Base-by-base conservation (phyloP, 2,113 vertebrate species). In the Thamnaconus septentrionalis region DNA sequence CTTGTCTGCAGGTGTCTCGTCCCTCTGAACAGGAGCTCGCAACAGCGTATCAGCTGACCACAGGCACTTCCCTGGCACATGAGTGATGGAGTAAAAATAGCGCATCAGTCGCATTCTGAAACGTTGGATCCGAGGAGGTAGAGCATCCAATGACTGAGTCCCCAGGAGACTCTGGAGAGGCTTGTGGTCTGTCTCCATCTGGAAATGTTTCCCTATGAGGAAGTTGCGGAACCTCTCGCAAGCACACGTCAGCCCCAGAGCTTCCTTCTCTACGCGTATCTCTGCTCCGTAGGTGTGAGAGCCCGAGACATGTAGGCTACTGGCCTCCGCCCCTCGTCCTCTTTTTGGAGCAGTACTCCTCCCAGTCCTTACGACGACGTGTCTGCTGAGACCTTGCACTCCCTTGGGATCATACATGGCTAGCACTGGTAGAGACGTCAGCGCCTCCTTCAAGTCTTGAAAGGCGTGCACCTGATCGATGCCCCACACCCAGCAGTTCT, bases 371-470 rank as follows among this genome's bases (percentile, higher is more conserved):
- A 61, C 0, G 64, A 72, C 4, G 46, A 78, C n/a, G 60, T 50
- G 53, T 79, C 54, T 0, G 46, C 76, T 56, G 54, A 60, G 1
- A 61, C 60, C 51, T 76, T 73, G 3, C 8, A 40, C 3, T 82
- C 66, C 49, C 47, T 77, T 69, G n/a, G 64, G 55, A 53, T 80
- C 18, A 8, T 72, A 74, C 46, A 78, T 45, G 1, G 6, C 5
- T 0, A 73, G 54, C 5, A 73, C 62, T 0, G 39, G 69, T 1
- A 58, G 5, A 8, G 52, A 68, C 0, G 59, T 50, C 6, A 69
- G 52, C 3, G 61, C 51, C 1, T 51, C 3, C 11, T 66, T 53
- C 3, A 74, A 57, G 0, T 0, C 5, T 7, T 47, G 6, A 49
- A 76, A 76, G 0, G 51, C 56, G 5, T 3, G 48, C 0, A 3